phyloP scores from a whole-genome alignment of 2,113 vertebrate genomes.

The Anhinga anhinga region DNA sequence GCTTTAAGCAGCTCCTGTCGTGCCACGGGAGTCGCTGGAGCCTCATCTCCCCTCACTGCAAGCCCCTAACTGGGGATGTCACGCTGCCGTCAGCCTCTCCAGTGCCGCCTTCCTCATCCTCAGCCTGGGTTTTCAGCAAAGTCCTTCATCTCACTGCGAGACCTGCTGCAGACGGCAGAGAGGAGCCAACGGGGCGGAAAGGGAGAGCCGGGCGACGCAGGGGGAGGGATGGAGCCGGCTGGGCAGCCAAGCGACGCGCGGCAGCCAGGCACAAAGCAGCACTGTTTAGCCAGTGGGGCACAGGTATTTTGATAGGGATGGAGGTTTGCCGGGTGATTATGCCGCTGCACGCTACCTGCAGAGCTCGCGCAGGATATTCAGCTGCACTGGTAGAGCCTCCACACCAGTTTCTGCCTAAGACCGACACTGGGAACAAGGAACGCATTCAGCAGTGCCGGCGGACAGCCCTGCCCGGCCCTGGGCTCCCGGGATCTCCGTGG shows the following conservation, averaged over 20 bases:
- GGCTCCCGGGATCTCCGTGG: neutral
- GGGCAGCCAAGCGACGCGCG: neutral
- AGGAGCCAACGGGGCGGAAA: neutral
- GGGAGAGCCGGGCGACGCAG: neutral
- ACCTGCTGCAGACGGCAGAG: accelerated
- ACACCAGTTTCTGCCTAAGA: neutral
- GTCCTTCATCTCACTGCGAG: accelerated
- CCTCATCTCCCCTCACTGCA: neutral
- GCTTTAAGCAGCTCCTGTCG: neutral
- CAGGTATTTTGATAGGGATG: neutral
- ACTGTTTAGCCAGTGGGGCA: neutral
- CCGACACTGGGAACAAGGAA: neutral
- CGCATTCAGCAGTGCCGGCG: neutral
- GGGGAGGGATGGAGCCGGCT: accelerated
- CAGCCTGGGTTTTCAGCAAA: neutral
- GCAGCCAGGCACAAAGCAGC: neutral
- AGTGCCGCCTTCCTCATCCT: neutral
- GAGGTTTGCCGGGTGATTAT: neutral
- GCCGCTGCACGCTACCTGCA: neutral
- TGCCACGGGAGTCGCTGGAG: neutral
- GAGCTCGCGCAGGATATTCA: neutral
- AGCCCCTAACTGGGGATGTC: neutral
- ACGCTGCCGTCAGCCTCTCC: accelerated
- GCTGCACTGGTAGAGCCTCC: neutral
- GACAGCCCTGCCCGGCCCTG: neutral